phyloP scores from a whole-genome alignment of 2,797 vertebrate genomes.

The Peromyscus eremicus region DNA sequence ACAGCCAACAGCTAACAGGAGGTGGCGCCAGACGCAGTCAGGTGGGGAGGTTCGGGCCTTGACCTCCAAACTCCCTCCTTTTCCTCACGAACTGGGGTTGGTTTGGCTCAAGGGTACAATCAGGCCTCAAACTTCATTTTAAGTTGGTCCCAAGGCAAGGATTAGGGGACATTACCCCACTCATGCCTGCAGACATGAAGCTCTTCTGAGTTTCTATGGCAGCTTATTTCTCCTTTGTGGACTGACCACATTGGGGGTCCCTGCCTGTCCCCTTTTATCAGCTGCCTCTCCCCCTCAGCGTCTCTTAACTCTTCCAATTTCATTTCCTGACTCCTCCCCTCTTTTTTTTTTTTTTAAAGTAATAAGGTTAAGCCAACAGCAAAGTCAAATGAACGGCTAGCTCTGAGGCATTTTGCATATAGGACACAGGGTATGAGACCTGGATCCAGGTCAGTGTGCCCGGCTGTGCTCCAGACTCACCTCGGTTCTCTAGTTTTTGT shows the following conservation, averaged over 20 bases:
- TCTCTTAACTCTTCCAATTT: background rate
- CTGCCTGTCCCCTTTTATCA: background rate
- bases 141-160: background rate
- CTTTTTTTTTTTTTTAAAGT: background rate
- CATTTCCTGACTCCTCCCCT: background rate
- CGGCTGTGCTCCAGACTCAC: accelerated
- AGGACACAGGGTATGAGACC: background rate
- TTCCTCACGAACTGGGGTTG: background rate
- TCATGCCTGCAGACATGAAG: background rate
- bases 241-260: background rate
- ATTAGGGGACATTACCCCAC: background rate
- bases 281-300: background rate
- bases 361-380: background rate
- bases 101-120: background rate
- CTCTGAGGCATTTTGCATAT: background rate
- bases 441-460: background rate
- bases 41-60: background rate
- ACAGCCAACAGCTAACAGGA: background rate
- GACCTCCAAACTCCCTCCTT: background rate
- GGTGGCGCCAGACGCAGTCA: background rate
- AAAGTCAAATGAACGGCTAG: background rate
- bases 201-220: background rate
- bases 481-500: background rate
- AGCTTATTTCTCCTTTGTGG: background rate
- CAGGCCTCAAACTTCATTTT: background rate